A percentile compares a stretch with the other conserved stretches of the same genome.
These are phyloP conservation scores for Latrodectus hesperus DNA, from an alignment of 2,888 invertebrate genomes.

Conservation along the genomic window DNA sequence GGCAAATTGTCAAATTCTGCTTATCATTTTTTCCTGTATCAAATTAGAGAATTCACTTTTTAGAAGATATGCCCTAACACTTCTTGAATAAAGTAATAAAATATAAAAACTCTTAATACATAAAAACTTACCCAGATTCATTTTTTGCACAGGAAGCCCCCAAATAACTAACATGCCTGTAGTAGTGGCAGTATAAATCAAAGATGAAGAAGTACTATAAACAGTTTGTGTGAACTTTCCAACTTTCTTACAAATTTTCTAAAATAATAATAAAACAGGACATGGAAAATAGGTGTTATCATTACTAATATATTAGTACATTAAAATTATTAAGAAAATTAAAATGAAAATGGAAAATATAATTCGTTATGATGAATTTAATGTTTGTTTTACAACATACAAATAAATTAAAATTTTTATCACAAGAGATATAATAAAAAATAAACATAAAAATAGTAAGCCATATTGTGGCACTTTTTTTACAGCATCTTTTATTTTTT, in stretches of 20 bases:
- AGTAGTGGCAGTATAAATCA: constrained; percentile 43
- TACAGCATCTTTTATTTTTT: too few species aligned
- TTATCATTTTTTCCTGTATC: not conserved
- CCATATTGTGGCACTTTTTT: too few species aligned
- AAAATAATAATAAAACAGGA: not conserved
- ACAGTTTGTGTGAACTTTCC: constrained; percentile 55
- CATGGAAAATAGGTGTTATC: too few species aligned
- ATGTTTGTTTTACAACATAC: too few species aligned
- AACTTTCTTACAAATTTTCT: constrained; percentile 35
- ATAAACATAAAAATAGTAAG: too few species aligned
- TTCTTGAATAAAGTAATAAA: not conserved
- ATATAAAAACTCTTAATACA: not conserved
- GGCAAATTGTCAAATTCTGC: constrained; percentile 12
- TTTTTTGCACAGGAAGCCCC: constrained; percentile 23
- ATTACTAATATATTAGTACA: too few species aligned
- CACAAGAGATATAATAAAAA: too few species aligned
- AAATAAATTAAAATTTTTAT: too few species aligned
- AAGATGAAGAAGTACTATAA: constrained; percentile 21
- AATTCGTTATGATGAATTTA: too few species aligned
- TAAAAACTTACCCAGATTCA: constrained; percentile 27
- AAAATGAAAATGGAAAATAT: too few species aligned
- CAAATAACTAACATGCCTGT: constrained; percentile 49
- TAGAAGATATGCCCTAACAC: not conserved
- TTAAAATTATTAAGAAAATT: too few species aligned
- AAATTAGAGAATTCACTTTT: not conserved